Conservation (phyloP, 2,797 vertebrate species). For the Enteromius unitaeniatus region DNA sequence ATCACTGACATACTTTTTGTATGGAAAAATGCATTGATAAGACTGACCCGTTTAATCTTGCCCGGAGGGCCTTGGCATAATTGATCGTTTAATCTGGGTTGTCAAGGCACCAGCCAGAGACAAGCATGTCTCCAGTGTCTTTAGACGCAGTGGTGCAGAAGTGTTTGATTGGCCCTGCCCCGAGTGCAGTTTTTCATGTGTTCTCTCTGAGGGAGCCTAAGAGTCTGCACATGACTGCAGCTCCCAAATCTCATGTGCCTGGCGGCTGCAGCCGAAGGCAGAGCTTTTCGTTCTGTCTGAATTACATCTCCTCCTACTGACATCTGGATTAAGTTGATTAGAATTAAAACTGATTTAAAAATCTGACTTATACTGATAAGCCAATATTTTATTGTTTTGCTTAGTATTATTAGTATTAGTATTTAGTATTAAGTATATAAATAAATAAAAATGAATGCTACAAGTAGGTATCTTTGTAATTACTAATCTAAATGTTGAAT, state of each 20-base stretch:
- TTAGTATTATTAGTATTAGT: background rate
- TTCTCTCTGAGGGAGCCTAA: conserved; percentile 20
- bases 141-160: conserved; percentile 43
- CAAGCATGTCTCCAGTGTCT: conserved; percentile 34
- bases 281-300: background rate
- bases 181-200: conserved; percentile 23
- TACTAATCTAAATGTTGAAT: background rate
- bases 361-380: background rate
- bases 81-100: conserved; percentile 50
- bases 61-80: conserved; percentile 24
- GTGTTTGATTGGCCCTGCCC: conserved; percentile 35
- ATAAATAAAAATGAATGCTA: background rate
- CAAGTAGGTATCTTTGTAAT: background rate
- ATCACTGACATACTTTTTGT: conserved; percentile 19
- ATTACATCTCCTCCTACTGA: background rate
- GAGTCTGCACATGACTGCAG: conserved; percentile 37
- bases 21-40: conserved; percentile 8
- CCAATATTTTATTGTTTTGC: background rate
- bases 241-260: conserved; percentile 39
- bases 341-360: background rate
- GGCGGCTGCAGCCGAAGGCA: background rate
- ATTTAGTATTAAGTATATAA: background rate
- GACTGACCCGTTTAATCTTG: conserved; percentile 31
- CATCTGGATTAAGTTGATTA: background rate
- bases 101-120: conserved; percentile 42